Evolutionary conservation across 2,888 invertebrate genomes (phyloP).

Genomic region (Acanthosepion lycidas): DNA sequence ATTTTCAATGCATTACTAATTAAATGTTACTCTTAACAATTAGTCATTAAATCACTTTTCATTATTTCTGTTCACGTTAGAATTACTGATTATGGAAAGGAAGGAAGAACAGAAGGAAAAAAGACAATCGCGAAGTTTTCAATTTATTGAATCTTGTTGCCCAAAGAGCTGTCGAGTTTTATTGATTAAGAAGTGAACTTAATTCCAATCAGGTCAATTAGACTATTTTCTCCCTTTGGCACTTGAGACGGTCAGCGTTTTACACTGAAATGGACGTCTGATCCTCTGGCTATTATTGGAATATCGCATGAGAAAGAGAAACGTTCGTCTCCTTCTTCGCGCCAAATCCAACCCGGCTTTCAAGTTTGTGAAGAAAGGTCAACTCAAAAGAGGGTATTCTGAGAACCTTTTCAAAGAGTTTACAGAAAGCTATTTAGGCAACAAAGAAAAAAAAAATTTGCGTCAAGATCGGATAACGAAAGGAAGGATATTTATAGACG

Average conservation of each 20-base stretch:
- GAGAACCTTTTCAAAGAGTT: too few relatives aligned
- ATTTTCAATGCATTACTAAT: slow-evolving; percentile 33
- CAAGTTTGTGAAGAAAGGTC: neutral
- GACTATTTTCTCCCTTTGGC: neutral
- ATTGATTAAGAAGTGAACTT: neutral
- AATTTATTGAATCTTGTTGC: neutral
- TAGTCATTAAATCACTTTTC: neutral
- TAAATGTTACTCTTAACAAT: neutral
- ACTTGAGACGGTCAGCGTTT: neutral
- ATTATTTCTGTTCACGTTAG: neutral
- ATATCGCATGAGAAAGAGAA: too few relatives aligned
- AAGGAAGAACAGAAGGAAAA: neutral
- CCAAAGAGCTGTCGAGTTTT: neutral
- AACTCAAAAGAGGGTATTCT: too few relatives aligned
- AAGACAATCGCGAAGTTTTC: neutral
- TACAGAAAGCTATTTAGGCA: too few relatives aligned
- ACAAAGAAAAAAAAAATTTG: too few relatives aligned
- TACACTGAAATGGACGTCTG: neutral
- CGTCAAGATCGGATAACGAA: too few relatives aligned
- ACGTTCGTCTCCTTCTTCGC: neutral
- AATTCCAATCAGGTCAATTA: neutral
- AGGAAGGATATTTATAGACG: too few relatives aligned
- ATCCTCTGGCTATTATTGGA: neutral
- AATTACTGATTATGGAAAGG: neutral
- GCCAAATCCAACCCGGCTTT: neutral